phyloP scores from a whole-genome alignment of 2,888 invertebrate genomes.

The Marronus borbonicus region DNA sequence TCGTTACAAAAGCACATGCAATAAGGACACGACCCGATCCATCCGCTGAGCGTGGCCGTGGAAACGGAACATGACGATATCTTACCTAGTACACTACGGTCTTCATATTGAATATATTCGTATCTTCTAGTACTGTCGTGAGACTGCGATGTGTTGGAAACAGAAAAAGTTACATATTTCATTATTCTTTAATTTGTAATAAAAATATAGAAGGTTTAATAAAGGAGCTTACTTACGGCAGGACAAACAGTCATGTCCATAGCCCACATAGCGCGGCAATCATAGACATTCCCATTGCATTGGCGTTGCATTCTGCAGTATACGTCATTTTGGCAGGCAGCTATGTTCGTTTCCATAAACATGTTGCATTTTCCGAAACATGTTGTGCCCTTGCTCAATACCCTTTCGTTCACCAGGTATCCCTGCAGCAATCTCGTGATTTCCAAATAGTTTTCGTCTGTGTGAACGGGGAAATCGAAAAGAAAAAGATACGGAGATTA shows the following conservation, averaged over 20 bases:
- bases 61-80: background rate
- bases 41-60: constrained; percentile 69
- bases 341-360: constrained; percentile 69
- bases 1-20: constrained; percentile 89
- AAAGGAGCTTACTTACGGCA: constrained; percentile 19
- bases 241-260: constrained; percentile 11
- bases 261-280: constrained; percentile 55
- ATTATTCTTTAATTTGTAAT: no score
- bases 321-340: constrained; percentile 78
- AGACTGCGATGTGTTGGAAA: no score
- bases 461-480: constrained; percentile 7
- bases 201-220: no score
- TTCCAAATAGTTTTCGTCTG: constrained; percentile 79
- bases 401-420: constrained; percentile 88
- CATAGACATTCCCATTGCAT: constrained; percentile 49
- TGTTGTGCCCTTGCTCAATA: constrained; percentile 79
- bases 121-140: constrained; percentile 72
- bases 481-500: background rate
- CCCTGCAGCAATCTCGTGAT: constrained; percentile 85
- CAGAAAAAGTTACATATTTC: no score
- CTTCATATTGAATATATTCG: constrained; percentile 84
- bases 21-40: constrained; percentile 79
- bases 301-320: constrained; percentile 75
- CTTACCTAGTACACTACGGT: constrained; percentile 73
- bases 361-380: constrained; percentile 74